Evolutionary conservation across 2,888 invertebrate genomes (phyloP), one percentile per base, ranked within the genome.

Genomic region (Julus scanicus): DNA sequence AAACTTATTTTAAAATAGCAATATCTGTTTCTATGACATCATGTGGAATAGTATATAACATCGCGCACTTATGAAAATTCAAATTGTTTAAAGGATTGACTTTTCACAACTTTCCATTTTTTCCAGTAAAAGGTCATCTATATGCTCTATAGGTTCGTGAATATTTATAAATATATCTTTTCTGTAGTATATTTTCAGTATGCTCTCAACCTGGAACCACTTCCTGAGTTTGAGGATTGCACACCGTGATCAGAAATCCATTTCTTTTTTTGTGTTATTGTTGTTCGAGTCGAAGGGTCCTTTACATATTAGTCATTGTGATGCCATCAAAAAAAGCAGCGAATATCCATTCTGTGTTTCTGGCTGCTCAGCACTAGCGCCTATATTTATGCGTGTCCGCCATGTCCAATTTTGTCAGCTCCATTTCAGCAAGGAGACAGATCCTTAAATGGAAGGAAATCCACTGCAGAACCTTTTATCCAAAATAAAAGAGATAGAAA

Each of bases 341-440:
- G 71, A 71, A 71, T 71, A 71, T 71, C 71, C 71, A 71, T 71
- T 71, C 17, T 71, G 71, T 71, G n/a, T 29, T 71, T 71, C 71
- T 71, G 71, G 29, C 29, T 71, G 29, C 29, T 71, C 71, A 71
- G 71, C 71, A 71, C 71, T 8, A 71, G 29, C 29, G 6, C 71
- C 71, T 71, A 71, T 71, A 71, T 71, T 71, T 71, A 71, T 71
- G 71, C 71, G 71, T 71, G 71, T 29, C 71, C 71, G 71, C 71
- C 71, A 71, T 71, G 71, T 71, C 71, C 71, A 71, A 71, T 71
- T 71, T 71, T 71, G 71, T 71, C 71, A 71, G 71, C 71, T 71
- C 71, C 71, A 71, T 71, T 71, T 71, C 71, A 71, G 71, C 71
- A 20, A 29, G 29, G 71, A 71, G 71, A 71, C 71, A 71, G 71